phyloP scores from a whole-genome alignment of 1,140 invertebrate species.

The Chymomyza costata region DNA sequence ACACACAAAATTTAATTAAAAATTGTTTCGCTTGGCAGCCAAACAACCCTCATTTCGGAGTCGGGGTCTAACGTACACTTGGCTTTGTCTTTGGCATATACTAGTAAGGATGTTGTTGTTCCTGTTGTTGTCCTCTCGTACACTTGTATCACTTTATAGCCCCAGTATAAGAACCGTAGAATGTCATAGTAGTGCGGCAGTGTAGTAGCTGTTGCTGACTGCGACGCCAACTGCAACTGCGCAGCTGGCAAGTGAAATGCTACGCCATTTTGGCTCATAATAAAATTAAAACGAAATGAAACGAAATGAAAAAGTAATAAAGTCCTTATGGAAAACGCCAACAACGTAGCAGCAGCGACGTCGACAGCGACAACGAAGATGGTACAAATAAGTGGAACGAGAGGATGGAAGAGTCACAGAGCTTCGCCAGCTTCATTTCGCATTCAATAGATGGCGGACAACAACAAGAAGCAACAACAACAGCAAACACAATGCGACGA shows the following conservation, averaged over 20 bases:
- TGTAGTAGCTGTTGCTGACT: too few relatives aligned
- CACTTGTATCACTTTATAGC: conserved; percentile 27
- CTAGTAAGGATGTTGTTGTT: conserved; percentile 1
- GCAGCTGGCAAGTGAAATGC: too few relatives aligned
- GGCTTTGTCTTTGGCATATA: conserved; percentile 33
- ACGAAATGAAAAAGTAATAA: conserved; percentile 74
- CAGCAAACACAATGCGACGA: neutral
- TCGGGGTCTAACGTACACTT: too few relatives aligned
- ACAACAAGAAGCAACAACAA: neutral
- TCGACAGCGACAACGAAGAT: conserved; percentile 17
- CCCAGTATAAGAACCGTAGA: conserved; percentile 9
- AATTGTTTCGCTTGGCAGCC: conserved; percentile 48
- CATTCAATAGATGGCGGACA: conserved; percentile 33
- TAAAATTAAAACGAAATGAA: conserved; percentile 73
- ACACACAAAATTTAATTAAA: conserved; percentile 72
- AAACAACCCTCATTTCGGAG: too few relatives aligned
- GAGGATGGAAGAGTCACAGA: too few relatives aligned
- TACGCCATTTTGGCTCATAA: conserved; percentile 67
- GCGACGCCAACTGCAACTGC: too few relatives aligned
- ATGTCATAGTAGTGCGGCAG: too few relatives aligned
- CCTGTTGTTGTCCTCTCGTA: conserved; percentile 9
- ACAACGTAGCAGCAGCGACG: conserved; percentile 31
- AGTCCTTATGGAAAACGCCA: conserved; percentile 69
- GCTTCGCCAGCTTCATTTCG: conserved; percentile 32
- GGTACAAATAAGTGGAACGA: too few relatives aligned